A percentile compares a stretch with the other conserved stretches of the same genome.
Evolutionary conservation across 92 coral and sea anemone species (phyloP).

Genomic region (Diadumene lineata): DNA sequence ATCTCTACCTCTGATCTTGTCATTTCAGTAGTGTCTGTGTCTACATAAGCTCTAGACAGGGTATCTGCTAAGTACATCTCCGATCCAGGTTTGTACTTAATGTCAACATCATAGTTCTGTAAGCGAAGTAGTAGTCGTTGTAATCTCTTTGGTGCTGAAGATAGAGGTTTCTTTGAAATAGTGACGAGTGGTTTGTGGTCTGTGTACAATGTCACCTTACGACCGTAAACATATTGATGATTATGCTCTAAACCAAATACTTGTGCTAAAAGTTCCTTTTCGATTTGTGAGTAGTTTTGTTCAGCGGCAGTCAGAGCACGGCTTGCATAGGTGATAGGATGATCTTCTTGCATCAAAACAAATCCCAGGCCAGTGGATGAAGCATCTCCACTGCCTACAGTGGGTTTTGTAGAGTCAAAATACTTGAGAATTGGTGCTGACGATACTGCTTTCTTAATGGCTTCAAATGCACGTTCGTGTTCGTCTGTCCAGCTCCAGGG

Average conservation of each 20-base stretch:
- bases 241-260: slow-evolving; percentile 62
- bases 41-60: slow-evolving; percentile 48
- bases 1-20: slow-evolving; percentile 10
- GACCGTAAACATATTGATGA: slow-evolving; percentile 50
- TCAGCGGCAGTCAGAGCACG: slow-evolving; percentile 54
- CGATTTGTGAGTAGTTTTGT: slow-evolving; percentile 50
- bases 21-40: neutral
- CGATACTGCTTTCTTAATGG: slow-evolving; percentile 42
- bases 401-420: slow-evolving; percentile 30
- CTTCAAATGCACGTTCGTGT: slow-evolving; percentile 40
- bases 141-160: slow-evolving; percentile 46
- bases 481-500: slow-evolving; percentile 31
- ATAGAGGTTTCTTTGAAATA: slow-evolving; percentile 43
- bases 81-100: slow-evolving; percentile 45
- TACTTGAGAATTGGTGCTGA: slow-evolving; percentile 53
- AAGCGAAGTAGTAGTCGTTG: slow-evolving; percentile 46
- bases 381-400: slow-evolving; percentile 44
- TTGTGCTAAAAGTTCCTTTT: slow-evolving; percentile 59
- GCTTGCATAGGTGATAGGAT: slow-evolving; percentile 48
- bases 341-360: slow-evolving; percentile 27
- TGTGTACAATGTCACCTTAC: slow-evolving; percentile 39
- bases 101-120: slow-evolving; percentile 50
- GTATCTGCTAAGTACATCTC: slow-evolving; percentile 51
- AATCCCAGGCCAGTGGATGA: slow-evolving; percentile 33
- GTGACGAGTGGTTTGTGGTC: slow-evolving; percentile 63